Evolutionary conservation across 2,888 invertebrate species (phyloP), one percentile per base, ranked within the genome.

Genomic region (Conops quadrifasciatus): DNA sequence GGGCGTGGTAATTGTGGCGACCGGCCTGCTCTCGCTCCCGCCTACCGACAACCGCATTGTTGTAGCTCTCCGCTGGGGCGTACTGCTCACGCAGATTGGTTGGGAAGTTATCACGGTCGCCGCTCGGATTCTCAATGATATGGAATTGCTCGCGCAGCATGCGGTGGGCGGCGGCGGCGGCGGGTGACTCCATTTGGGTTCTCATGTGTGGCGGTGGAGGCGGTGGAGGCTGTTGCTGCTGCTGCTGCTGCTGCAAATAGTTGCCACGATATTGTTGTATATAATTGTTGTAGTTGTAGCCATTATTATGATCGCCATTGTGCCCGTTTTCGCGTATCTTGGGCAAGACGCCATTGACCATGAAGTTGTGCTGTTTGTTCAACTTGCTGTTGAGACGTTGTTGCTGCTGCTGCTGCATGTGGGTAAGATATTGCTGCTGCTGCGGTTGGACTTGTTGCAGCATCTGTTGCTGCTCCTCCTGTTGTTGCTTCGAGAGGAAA

Each of bases 141-240:
- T 86, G 86, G 77, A 85, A 86, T 72, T 81, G 81, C 74, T 86
- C 85, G 76, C 85, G 83, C 77, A 84, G 87, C 77, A 89, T 88
- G 89, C 80, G 87, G 89, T 72, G 88, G 86, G 78, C 87, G 51
- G 72, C 62, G 87, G 78, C 86, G 84, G 75, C 87, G 87, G 77
- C 87, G 86, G 9, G 85, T 87, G 60, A 19, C 49, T 49, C 49
- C 58, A 24, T 56, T 53, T 69, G 69, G n/a, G 64, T 21, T 62
- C 64, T 36, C 71, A 72, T 24, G 3, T 77, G 78, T 7, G 72
- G 74, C 24, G 74, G 75, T 3, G 76, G 76, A 19, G 76, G 77
- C 75, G 72, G 66, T 4, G 73, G 74, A 49, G 71, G 67, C 2
- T 72, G 74, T 19, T 74, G 76, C 19, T 76, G 78, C 11, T 73